Percentiles rank a stretch among this genome's conserved stretches.
Evolutionary conservation across 2,113 vertebrate species (phyloP).

Genomic region (Lamprologus ornatipinnis): DNA sequence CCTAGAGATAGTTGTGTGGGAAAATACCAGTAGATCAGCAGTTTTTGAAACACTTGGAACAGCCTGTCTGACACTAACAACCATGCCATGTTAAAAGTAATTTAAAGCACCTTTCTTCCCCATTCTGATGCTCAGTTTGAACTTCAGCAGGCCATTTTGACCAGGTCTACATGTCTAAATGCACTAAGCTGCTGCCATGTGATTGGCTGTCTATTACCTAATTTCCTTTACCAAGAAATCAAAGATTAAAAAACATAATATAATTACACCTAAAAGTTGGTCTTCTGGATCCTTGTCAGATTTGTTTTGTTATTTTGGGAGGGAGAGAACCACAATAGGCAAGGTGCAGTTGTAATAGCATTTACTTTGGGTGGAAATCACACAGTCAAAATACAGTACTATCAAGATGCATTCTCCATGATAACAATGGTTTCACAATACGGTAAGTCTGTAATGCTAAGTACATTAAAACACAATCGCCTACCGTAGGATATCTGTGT

Average conservation of each 20-base stretch:
- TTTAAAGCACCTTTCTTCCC: not conserved
- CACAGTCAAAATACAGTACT: not conserved
- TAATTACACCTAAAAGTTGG: not conserved
- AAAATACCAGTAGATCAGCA: not conserved
- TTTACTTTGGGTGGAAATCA: not conserved
- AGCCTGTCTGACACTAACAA: not conserved
- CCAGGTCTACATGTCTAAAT: not conserved
- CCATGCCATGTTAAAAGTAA: not conserved
- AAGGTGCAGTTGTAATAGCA: not conserved
- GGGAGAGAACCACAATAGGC: not conserved
- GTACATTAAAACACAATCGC: not conserved
- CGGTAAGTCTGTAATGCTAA: not conserved
- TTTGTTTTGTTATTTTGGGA: not conserved
- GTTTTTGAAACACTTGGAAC: not conserved
- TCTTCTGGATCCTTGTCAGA: not conserved
- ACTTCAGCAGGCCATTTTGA: not conserved
- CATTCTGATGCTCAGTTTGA: not conserved
- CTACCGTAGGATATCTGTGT: not conserved
- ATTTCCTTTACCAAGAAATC: not conserved
- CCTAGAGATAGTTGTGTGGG: not conserved
- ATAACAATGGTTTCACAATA: not conserved
- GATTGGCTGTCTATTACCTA: not conserved
- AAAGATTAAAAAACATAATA: not conserved
- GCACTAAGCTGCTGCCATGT: not conserved
- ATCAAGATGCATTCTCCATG: not conserved